Percentiles rank a stretch among this genome's conserved stretches.
Conservation (phyloP, 2,113 vertebrate genomes). For the Osmerus eperlanus region DNA sequence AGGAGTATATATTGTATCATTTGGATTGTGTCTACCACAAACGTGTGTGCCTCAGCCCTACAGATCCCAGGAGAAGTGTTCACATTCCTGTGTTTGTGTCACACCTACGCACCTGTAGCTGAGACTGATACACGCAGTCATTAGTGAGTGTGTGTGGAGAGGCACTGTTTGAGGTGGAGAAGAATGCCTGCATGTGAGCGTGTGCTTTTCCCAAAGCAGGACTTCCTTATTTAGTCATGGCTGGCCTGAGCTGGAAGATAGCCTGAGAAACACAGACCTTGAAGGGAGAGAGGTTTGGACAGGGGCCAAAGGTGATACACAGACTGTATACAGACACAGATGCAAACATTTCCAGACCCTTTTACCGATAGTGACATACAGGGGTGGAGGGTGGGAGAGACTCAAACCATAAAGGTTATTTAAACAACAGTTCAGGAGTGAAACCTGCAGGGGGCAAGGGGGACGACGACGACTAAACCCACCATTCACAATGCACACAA, state of each 20-base stretch:
- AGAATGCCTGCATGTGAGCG: not conserved
- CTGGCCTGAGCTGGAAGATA: conserved; percentile 37
- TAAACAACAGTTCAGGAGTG: not conserved
- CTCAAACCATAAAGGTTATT: too few species aligned
- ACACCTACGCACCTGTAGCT: too few species aligned
- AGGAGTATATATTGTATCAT: too few species aligned
- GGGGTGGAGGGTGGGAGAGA: too few species aligned
- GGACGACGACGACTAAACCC: too few species aligned
- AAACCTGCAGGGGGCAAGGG: too few species aligned
- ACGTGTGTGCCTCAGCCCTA: too few species aligned
- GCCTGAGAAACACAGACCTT: conserved; percentile 29
- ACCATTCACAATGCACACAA: too few species aligned
- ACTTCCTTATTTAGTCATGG: conserved; percentile 55
- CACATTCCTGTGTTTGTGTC: too few species aligned
- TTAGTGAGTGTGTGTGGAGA: not conserved
- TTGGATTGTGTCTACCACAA: too few species aligned
- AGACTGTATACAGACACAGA: not conserved
- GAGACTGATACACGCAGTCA: not conserved
- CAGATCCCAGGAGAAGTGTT: too few species aligned
- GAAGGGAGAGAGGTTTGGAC: not conserved
- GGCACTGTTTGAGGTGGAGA: not conserved
- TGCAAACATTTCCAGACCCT: not conserved
- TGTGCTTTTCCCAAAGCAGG: not conserved
- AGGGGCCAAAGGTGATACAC: conserved; percentile 12
- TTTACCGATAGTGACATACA: not conserved